Evolutionary conservation across 2,113 vertebrate genomes (phyloP), one percentile per base, ranked within the genome.

Genomic region (Pygoscelis antarcticus): DNA sequence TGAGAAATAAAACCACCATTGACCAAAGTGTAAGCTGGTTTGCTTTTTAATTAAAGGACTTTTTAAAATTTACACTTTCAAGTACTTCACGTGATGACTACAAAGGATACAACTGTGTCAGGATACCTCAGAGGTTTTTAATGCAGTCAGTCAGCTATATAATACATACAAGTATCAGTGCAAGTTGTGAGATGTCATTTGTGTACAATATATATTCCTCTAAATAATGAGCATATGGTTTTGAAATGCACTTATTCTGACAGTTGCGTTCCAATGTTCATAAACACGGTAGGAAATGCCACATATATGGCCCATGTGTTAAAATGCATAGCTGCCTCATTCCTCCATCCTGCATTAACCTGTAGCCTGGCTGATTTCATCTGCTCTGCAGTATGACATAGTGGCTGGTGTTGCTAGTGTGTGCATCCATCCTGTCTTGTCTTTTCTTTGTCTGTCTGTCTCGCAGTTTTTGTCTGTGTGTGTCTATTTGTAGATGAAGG

Each of bases 401-500:
- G 34, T 25, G 60, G 61, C 87, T 57, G 22, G 46, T 13, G 81
- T 34, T 95, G 85, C 82, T 87, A 14, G 69, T 97, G 97, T 91
- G 92, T 44, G 72, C 27, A 27, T 93, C 74, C 94, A 58, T 94
- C 77, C 64, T 44, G 65, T 95, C 88, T 66, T 17, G 54, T 96
- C 86, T 96, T 93, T 80, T 74, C 96, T 97, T 16, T 95, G 92
- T 97, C 90, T 96, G 65, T 98, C 97, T 97, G 95, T 98, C 98
- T 98, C 99, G 99, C 99, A 98, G 99, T 98, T 98, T 99, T 98
- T 99, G 99, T 99, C 98, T 99, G 98, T 99, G 98, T 94, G 75
- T 99, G 98, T 99, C 98, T 99, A 97, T 99, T 98, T 98, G 98
- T 99, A 99, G 98, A 99, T 99, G 98, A 99, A 99, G 99, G 99